Evolutionary conservation across 2,888 invertebrate species (phyloP), one percentile per base, ranked within the genome.

Genomic region (Thumatha senex): DNA sequence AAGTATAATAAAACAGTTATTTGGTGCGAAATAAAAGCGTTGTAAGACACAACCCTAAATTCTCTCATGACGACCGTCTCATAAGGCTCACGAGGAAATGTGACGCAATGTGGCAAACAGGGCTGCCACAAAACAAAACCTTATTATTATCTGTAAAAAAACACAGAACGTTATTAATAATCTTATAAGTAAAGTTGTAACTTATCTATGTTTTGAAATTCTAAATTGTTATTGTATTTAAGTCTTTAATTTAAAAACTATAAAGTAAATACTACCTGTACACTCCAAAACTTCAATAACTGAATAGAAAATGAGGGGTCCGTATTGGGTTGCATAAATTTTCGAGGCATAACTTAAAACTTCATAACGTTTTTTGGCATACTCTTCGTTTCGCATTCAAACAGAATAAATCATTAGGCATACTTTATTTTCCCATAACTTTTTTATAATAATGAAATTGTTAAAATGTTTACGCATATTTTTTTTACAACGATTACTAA

Each of bases 61-160:
- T 64, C 52, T 54, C 59, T 41, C 54, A 65, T 68, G 69, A 68
- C 54, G 67, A 63, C 58, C 56, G 46, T 29, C 69, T 68, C 69
- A 61, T 67, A 68, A 60, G 67, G 63, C 48, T 15, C 13, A 46
- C 55, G 54, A 66, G 66, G 69, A 67, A 67, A 61, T 55, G 64
- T 60, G 49, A 60, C 49, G 53, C 48, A 45, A 14, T 39, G 5
- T 38, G 29, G 36, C 11, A 11, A 58, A 24, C 18, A 31, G 67
- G 67, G 65, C 0, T 65, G 64, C 18, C 38, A 43, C 18, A 5
- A 24, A 35, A 1, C 9, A 9, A 24, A 38, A 15, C 13, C 11
- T 7, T 12, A 12, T 1, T 0, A 11, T 10, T 11, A 10, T 11
- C 3, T 7, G 33, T 33, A 11, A 33, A 12, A 12, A n/a, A 12